Evolutionary conservation across 2,113 vertebrate species (phyloP), one percentile per base, ranked within the genome.

Genomic region (Rhineura floridana): DNA sequence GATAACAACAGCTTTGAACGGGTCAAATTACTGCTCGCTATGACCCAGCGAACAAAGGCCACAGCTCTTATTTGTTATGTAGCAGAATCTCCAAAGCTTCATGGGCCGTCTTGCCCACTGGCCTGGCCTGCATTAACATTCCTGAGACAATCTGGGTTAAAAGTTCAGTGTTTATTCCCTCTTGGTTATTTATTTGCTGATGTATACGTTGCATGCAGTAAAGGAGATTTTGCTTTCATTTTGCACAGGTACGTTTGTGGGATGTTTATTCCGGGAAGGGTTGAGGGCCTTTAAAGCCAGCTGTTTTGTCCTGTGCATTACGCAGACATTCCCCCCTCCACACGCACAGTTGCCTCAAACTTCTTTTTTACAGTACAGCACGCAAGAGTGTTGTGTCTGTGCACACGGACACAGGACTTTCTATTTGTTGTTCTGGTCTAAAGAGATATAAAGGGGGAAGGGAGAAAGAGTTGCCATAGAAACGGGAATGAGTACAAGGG

Each of bases 381-480:
- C 9, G 3, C 48, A 23, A 46, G 52, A 42, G 59, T 46, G 72
- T 44, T 62, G 65, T n/a, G 42, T 6, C 55, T 6, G 17, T 36
- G n/a, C 13, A 7, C 28, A 28, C 39, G 59, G 65, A 76, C 5
- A 65, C 39, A 63, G 21, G 10, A 23, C 87, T 93, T 93, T 30
- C 36, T 78, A n/a, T 91, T 91, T 88, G 94, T 90, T 93, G 78
- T 67, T 81, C 73, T 92, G 86, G 82, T 91, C 89, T 82, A 85
- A 95, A 95, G 89, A 81, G 85, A 94, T 83, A 80, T 10, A 33
- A 44, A 36, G 69, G 10, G n/a, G 87, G 90, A 46, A 88, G 91
- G 91, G 90, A 91, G 89, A 42, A 89, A 86, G 87, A 87, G 95
- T 96, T 96, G 93, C 95, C 91, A 96, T 96, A 92, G 96, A 92